Base-by-base conservation (phyloP, 2,888 invertebrate species). In the Eupithecia inturbata region DNA sequence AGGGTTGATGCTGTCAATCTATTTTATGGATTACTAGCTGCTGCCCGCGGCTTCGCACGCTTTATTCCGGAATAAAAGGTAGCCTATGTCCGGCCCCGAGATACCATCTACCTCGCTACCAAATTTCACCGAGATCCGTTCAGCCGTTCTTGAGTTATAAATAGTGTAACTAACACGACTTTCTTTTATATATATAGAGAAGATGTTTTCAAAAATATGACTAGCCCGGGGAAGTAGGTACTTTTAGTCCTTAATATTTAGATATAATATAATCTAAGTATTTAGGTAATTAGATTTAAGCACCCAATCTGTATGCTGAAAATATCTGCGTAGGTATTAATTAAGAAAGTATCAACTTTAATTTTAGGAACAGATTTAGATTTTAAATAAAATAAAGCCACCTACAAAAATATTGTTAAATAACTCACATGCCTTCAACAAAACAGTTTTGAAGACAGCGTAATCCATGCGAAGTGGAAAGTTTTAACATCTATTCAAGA, bases 381-480 rank as follows among this genome's bases (percentile, higher is more conserved):
- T 57, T 26, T 57, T 12, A 12, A 12, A 26, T 5, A 14, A 26
- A 5, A 62, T 7, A 62, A 62, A 31, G 5, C 9, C 62, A 33
- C 22, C 53, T 64, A 53, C 19, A 49, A 31, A 62, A 62, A 62
- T 14, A 53, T 33, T 63, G 28, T 57, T 41, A 53, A 74, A 70
- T 60, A 75, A 78, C 78, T 80, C 72, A 80, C 78, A 69, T 63
- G 71, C 70, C 72, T 76, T 75, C 72, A 77, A 74, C 70, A 66
- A 53, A 73, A 71, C 75, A 73, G 64, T 74, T 68, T 67, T 67
- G 71, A 72, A 71, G 66, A 75, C 77, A 76, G 72, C 78, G 78
- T 72, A 74, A 76, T 79, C 79, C 79, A 79, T 80, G 78, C 81
- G 79, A 80, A 79, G 80, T 77, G 75, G 63, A 73, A 79, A 77